Conservation (phyloP, 2,113 vertebrate species). For the Chlorodrepanis virens region DNA sequence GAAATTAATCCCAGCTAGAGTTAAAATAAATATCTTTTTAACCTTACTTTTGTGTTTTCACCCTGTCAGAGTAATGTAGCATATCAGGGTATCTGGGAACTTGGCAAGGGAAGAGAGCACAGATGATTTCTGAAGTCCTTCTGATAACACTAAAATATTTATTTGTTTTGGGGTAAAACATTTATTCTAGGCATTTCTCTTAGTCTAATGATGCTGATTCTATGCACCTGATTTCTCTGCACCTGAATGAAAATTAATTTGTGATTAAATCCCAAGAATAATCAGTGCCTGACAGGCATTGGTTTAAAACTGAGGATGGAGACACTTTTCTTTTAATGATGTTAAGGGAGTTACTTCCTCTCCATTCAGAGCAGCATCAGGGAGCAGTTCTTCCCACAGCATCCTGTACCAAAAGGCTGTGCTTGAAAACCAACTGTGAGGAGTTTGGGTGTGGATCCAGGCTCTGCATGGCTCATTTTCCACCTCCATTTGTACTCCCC, state of each 20-base stretch:
- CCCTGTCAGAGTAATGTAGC: background rate
- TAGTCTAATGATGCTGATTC: background rate
- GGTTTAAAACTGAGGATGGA: background rate
- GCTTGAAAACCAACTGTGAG: accelerated
- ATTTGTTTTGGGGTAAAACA: background rate
- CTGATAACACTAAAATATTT: background rate
- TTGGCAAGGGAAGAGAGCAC: background rate
- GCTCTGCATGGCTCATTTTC: background rate
- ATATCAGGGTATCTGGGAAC: accelerated
- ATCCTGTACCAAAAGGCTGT: background rate
- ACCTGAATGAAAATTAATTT: background rate
- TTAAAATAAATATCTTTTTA: background rate
- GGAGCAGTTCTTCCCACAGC: background rate
- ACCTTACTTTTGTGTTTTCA: background rate
- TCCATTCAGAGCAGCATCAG: background rate
- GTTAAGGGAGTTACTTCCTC: background rate
- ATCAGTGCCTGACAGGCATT: background rate
- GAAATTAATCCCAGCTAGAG: background rate
- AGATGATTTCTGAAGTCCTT: background rate
- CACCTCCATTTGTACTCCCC: background rate
- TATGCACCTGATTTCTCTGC: background rate
- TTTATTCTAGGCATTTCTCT: background rate
- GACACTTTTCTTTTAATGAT: background rate
- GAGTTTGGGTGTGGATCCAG: background rate
- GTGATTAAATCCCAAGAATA: background rate